These are phyloP conservation scores for Drosophila busckii DNA, from an alignment of 1,140 invertebrate genomes.

Conservation along the genomic window DNA sequence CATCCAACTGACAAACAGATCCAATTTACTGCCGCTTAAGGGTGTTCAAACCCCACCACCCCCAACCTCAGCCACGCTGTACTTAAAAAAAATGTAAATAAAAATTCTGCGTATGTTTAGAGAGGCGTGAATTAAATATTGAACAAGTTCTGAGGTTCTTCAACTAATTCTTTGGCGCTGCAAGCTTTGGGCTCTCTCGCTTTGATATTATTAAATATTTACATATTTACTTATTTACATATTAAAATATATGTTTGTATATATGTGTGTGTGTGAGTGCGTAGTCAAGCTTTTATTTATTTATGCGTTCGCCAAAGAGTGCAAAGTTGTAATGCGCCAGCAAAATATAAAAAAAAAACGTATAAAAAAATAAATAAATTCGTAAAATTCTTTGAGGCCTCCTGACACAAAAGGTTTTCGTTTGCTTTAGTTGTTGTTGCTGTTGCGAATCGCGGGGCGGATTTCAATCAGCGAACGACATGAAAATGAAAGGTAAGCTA, in stretches of 20 bases:
- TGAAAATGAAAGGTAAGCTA: slow-evolving; percentile 62
- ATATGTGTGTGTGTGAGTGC: too few relatives aligned
- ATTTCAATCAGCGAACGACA: slow-evolving; percentile 69
- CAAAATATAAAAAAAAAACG: too few relatives aligned
- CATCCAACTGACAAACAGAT: slow-evolving; percentile 22
- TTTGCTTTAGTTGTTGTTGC: slow-evolving; percentile 2
- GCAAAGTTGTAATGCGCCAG: too few relatives aligned
- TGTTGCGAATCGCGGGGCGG: slow-evolving; percentile 29
- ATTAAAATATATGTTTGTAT: slow-evolving; percentile 56
- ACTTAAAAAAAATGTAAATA: neutral
- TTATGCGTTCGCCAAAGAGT: slow-evolving; percentile 51
- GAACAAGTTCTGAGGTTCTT: too few relatives aligned
- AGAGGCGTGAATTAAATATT: slow-evolving; percentile 58
- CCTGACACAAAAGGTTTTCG: slow-evolving; percentile 29
- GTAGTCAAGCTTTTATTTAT: slow-evolving; percentile 59
- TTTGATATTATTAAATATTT: slow-evolving; percentile 77
- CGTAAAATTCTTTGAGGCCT: slow-evolving; percentile 23
- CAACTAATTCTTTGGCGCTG: too few relatives aligned
- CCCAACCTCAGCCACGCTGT: too few relatives aligned
- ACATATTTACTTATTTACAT: slow-evolving; percentile 72
- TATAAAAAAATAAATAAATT: too few relatives aligned
- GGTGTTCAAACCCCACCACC: slow-evolving; percentile 15
- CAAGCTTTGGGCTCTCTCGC: too few relatives aligned
- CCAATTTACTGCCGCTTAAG: slow-evolving; percentile 45
- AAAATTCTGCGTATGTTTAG: slow-evolving; percentile 46